Base-by-base conservation (phyloP, 2,888 invertebrate genomes). In the Diaprepes abbreviatus region DNA sequence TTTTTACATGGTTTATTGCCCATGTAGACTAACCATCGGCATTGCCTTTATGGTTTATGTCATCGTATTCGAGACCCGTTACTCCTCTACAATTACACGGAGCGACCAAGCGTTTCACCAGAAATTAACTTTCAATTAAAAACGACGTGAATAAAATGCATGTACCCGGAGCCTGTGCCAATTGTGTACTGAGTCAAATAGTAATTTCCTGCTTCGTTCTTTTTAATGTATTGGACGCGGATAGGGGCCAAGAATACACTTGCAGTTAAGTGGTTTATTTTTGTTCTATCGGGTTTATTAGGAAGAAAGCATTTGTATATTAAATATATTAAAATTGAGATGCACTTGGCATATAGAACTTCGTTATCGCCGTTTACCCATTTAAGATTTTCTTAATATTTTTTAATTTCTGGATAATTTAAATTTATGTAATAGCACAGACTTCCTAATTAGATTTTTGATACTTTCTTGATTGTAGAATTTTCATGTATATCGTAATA, bases 111-210 rank as follows among this genome's bases (percentile, higher is more conserved):
- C 71, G 71, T 67, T 67, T 67, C 71, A 31, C 67, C 43, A 57
- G 67, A 69, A 72, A 72, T 72, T 72, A 72, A 72, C 66, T 72
- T 69, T 72, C 72, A 72, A 72, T 72, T 72, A 69, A 72, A 69
- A 72, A 65, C 60, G 68, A 65, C 66, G 65, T 66, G 62, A 70
- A 70, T 70, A 68, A 68, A 71, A 71, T 64, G 38, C 65, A 66
- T 57, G 60, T 70, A 70, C 60, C 62, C 65, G 66, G 60, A 66
- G 70, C 59, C 55, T 66, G 70, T 70, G 70, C 70, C 70, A 70
- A 70, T 70, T 70, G 70, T 70, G 69, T 69, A 64, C 40, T 19
- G 60, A 59, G 24, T 65, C 66, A 70, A 66, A 70, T 66, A 69
- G 54, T 43, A 70, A 70, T 70, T 70, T 70, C 66, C 70, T 70